A percentile compares a stretch with the other conserved stretches of the same genome.
Evolutionary conservation across 2,797 vertebrate genomes (phyloP).

Genomic region (Silurus aristotelis): DNA sequence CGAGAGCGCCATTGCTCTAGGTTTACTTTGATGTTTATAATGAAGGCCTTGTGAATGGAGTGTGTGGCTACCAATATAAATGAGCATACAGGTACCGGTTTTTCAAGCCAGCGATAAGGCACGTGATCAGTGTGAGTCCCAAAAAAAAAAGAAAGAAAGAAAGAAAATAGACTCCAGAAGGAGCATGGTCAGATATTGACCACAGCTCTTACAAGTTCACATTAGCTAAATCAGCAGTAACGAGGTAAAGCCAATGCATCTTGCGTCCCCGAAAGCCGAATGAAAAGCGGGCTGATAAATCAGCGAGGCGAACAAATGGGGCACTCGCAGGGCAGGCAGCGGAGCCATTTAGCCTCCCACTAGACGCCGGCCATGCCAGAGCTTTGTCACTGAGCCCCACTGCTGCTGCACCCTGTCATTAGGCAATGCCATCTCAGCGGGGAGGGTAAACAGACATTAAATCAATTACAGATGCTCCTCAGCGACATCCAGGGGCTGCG

Average conservation of each 20-base stretch:
- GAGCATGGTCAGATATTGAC: neutral
- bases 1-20: slow-evolving; percentile 62
- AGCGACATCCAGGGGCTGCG: slow-evolving; percentile 68
- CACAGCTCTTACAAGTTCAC: slow-evolving; percentile 5
- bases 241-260: neutral
- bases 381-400: slow-evolving; percentile 81
- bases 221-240: slow-evolving; percentile 1
- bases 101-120: slow-evolving; percentile 9
- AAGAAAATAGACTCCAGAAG: neutral
- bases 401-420: slow-evolving; percentile 81
- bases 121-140: neutral
- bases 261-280: slow-evolving; percentile 55
- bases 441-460: slow-evolving; percentile 85
- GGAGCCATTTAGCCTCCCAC: slow-evolving; percentile 82
- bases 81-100: slow-evolving; percentile 23
- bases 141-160: neutral
- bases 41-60: slow-evolving; percentile 70
- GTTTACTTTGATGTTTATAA: slow-evolving; percentile 74
- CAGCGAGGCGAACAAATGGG: slow-evolving; percentile 68
- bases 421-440: slow-evolving; percentile 77
- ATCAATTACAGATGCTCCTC: slow-evolving; percentile 79
- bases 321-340: slow-evolving; percentile 67
- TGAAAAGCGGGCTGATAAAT: slow-evolving; percentile 67
- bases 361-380: slow-evolving; percentile 76
- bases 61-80: slow-evolving; percentile 63